Conservation (phyloP, 2,888 invertebrate genomes). For the Agrotis clavis region DNA sequence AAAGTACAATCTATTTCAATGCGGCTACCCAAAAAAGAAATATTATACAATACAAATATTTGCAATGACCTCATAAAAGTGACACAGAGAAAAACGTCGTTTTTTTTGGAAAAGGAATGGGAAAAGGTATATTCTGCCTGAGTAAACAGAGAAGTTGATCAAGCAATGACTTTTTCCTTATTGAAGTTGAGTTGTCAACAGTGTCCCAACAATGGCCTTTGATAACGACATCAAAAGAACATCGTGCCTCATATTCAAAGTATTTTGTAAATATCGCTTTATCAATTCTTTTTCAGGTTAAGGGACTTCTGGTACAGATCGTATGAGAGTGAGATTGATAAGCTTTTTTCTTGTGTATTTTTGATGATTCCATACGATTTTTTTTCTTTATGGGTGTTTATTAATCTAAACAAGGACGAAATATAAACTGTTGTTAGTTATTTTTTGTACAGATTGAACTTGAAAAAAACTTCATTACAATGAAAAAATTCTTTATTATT, state of each 20-base stretch:
- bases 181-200: slow-evolving; percentile 24
- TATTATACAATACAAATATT: no score
- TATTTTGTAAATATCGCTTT: slow-evolving; percentile 29
- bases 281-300: slow-evolving; percentile 16
- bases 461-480: no score
- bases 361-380: background rate
- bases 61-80: no score
- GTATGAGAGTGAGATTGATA: no score
- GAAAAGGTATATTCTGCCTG: background rate
- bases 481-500: no score
- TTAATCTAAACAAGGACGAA: background rate
- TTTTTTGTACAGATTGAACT: no score
- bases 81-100: no score
- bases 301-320: background rate
- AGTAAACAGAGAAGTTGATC: slow-evolving; percentile 22
- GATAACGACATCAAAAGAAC: slow-evolving; percentile 38
- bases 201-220: slow-evolving; percentile 30
- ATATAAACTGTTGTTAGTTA: background rate
- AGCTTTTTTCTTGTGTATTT: no score
- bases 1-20: no score
- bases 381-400: background rate
- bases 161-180: slow-evolving; percentile 28
- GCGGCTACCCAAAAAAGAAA: no score
- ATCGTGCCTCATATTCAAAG: slow-evolving; percentile 14
- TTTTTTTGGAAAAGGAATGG: background rate